A percentile compares a stretch with the other conserved stretches of the same genome.
phyloP scores from a whole-genome alignment of 2,888 invertebrate species.

The Pherbina coryleti region DNA sequence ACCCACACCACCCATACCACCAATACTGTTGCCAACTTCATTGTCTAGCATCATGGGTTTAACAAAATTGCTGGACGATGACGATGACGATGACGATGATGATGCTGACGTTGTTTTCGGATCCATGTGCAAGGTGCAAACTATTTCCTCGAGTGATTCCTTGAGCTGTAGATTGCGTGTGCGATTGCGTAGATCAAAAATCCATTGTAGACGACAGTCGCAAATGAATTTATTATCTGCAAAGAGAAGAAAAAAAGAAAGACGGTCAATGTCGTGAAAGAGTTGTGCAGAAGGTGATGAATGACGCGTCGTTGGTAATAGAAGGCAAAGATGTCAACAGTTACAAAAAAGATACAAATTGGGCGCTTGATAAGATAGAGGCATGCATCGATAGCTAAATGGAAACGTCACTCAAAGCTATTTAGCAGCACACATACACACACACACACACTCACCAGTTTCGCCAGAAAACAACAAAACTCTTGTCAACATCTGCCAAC shows the following conservation, averaged over 20 bases:
- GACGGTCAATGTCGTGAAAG: conserved; percentile 38
- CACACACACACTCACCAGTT: too few relatives aligned
- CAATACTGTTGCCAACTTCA: conserved; percentile 3
- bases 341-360: too few relatives aligned
- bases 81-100: too few relatives aligned
- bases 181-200: conserved; percentile 77
- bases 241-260: conserved; percentile 59
- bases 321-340: too few relatives aligned
- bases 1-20: neutral
- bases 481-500: too few relatives aligned
- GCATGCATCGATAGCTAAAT: neutral
- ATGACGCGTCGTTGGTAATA: neutral
- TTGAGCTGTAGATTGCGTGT: conserved; percentile 80
- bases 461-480: neutral
- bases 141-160: conserved; percentile 78
- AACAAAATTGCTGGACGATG: conserved; percentile 39
- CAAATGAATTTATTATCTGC: conserved; percentile 87
- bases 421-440: too few relatives aligned
- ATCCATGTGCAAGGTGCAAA: conserved; percentile 75
- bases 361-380: neutral
- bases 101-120: conserved; percentile 28
- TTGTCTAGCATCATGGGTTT: conserved; percentile 30
- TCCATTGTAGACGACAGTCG: conserved; percentile 86
- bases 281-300: neutral
- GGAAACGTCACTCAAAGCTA: conserved; percentile 56